phyloP scores from a whole-genome alignment of 2,113 vertebrate species.

The Balaeniceps rex region DNA sequence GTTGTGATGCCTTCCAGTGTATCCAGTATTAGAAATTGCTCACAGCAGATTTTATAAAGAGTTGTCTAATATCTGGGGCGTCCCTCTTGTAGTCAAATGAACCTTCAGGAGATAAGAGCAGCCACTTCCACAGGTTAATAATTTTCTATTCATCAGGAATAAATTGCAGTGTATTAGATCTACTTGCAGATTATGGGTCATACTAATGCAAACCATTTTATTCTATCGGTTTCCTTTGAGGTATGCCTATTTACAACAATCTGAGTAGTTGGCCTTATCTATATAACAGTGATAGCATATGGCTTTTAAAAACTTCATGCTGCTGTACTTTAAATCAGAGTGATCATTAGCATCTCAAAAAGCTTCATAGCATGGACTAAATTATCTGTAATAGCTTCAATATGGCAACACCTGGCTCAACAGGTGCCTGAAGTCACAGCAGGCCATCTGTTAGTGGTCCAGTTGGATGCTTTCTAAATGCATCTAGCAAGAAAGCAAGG shows the following conservation, averaged over 20 bases:
- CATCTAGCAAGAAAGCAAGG: not conserved
- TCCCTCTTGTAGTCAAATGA: not conserved
- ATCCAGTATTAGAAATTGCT: not conserved
- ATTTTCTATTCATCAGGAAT: not conserved
- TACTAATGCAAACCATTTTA: not conserved
- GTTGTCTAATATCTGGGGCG: not conserved
- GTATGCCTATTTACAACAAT: not conserved
- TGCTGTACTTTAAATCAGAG: not conserved
- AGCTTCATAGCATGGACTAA: not conserved
- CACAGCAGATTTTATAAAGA: not conserved
- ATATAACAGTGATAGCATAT: not conserved
- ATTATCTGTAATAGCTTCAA: constrained; percentile 46
- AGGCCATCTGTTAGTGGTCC: constrained; percentile 14
- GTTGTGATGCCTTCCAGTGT: not conserved
- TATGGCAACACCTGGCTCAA: constrained; percentile 40
- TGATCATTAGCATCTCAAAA: constrained; percentile 42
- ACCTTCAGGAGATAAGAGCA: not conserved
- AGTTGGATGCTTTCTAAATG: constrained; percentile 16
- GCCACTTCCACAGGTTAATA: not conserved
- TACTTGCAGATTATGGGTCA: not conserved
- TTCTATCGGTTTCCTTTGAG: not conserved
- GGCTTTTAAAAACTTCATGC: constrained; percentile 8
- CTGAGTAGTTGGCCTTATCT: not conserved
- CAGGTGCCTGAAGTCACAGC: constrained; percentile 42
- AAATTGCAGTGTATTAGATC: not conserved